These are phyloP conservation scores for Electrophaes corylata DNA, from an alignment of 2,888 invertebrate genomes.

Conservation along the genomic window DNA sequence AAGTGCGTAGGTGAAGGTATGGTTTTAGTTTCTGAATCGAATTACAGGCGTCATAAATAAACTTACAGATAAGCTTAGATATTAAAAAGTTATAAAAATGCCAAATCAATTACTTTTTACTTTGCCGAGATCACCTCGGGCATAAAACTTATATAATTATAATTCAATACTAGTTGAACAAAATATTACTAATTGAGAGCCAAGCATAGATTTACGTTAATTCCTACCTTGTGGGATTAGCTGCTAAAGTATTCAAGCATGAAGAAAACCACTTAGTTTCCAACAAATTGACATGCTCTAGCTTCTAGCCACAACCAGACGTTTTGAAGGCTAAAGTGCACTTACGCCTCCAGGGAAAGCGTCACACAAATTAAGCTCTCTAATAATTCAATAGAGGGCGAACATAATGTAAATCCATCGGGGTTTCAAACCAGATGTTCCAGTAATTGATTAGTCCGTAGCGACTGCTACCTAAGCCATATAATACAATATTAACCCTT, in stretches of 20 bases:
- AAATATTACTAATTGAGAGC: not conserved
- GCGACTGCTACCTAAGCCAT: constrained; percentile 11
- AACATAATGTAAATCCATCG: constrained; percentile 8
- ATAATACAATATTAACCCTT: not conserved
- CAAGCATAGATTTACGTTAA: not conserved
- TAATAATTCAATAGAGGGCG: constrained; percentile 20
- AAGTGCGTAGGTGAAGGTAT: not conserved
- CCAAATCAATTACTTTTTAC: no score
- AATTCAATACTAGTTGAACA: no score
- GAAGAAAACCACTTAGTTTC: constrained; percentile 4
- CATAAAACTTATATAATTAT: no score
- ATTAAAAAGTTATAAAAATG: no score
- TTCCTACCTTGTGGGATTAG: not conserved
- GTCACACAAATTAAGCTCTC: constrained; percentile 25
- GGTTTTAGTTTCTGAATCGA: not conserved
- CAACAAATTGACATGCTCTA: constrained; percentile 13
- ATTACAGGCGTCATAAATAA: no score
- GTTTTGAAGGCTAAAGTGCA: constrained; percentile 26
- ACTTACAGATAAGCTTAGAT: no score
- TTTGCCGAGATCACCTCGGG: no score
- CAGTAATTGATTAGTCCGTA: constrained; percentile 18
- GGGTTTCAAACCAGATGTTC: constrained; percentile 14
- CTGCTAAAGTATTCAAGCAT: not conserved
- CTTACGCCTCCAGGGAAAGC: constrained; percentile 17
- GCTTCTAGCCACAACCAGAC: constrained; percentile 11